Base-by-base conservation (phyloP, 2,888 invertebrate species). In the Zelleria hepariella region DNA sequence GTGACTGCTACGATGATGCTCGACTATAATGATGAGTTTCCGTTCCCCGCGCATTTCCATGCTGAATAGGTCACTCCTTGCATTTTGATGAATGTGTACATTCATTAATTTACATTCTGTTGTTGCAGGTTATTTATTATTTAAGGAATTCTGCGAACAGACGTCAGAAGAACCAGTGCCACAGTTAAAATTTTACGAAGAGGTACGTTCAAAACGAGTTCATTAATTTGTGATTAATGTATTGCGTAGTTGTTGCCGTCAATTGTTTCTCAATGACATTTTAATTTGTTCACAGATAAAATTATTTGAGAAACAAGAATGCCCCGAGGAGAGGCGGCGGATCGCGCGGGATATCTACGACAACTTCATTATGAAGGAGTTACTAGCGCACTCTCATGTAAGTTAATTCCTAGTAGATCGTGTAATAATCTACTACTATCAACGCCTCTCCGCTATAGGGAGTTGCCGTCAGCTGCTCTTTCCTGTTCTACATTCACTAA, bases 361-460 rank as follows among this genome's bases (percentile, higher is more conserved):
- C 90, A 98, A 98, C 91, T 99, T 97, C 91, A 99, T 99, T 81
- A 99, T 99, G 99, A 98, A 98, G 87, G 99, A 99, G 92, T 93
- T 99, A 83, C 92, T 99, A 83, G 96, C 99, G 68, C 97, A 98
- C 90, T 95, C 98, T 73, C 98, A 99, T 91, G 99, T 99, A 91
- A 95, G 96, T 93, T 15, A 42, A 42, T 42, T 15, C 32, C 15
- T 4, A 10, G 32, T 15, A 15, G 15, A 15, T 4, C 32, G 10
- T 42, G 15, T 10, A 3, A 42, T 2, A 42, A 3, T 10, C 32
- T n/a, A n/a, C n/a, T n/a, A n/a, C n/a, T n/a, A n/a, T n/a, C n/a
- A n/a, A n/a, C n/a, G n/a, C n/a, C n/a, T n/a, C n/a, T n/a, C n/a
- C n/a, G n/a, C n/a, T n/a, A n/a, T n/a, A n/a, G n/a, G n/a, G n/a